Percentiles rank a stretch among this genome's conserved stretches.
Conservation (phyloP, 2,888 invertebrate species). For the Lithodes maja region DNA sequence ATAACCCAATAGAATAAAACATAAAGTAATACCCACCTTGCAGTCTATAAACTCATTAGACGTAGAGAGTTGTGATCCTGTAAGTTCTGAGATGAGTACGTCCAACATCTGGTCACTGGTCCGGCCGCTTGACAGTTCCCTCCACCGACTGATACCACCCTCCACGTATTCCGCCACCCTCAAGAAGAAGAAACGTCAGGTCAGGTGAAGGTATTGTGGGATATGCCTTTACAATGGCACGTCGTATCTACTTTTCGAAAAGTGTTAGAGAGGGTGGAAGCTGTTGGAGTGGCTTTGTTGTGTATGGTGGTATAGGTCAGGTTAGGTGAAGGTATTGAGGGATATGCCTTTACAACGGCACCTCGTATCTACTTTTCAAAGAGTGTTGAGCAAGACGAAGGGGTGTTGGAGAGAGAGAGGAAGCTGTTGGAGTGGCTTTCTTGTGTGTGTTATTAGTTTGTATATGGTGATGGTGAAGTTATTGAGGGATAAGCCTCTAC, state of each 20-base stretch:
- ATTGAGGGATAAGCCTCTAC: no score
- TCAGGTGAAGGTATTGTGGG: not conserved
- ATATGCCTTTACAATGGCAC: not conserved
- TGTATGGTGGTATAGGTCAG: not conserved
- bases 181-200: not conserved
- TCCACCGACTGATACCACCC: slow-evolving; percentile 66
- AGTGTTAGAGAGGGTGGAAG: not conserved
- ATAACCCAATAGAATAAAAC: not conserved
- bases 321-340: not conserved
- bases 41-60: slow-evolving; percentile 59
- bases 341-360: no score
- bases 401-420: no score
- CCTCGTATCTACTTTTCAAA: no score
- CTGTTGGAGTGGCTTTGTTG: not conserved
- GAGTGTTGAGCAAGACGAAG: no score
- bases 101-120: slow-evolving; percentile 66
- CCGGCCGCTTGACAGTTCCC: slow-evolving; percentile 50
- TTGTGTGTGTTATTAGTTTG: no score
- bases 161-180: slow-evolving; percentile 69
- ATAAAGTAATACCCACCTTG: slow-evolving; percentile 42
- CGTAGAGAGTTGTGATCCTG: slow-evolving; percentile 45
- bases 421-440: no score
- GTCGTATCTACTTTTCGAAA: no score
- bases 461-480: no score
- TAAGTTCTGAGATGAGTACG: slow-evolving; percentile 62